These are phyloP conservation scores for Cephus nigrinus DNA, from an alignment of 2,888 invertebrate species.

Conservation along the genomic window DNA sequence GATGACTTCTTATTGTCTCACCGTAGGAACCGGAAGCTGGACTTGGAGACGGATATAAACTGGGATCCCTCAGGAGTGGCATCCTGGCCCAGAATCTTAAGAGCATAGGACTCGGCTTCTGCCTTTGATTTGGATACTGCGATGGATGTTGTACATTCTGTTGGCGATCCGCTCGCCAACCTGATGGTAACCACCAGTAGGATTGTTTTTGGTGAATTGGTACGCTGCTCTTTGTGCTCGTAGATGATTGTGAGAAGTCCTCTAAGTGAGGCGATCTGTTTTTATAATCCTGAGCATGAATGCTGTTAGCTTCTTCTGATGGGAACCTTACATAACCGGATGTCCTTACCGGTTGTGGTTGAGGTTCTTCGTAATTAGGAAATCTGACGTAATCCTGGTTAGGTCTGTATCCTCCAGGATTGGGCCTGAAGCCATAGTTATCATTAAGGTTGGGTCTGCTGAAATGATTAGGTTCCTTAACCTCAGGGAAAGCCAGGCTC, in stretches of 20 bases:
- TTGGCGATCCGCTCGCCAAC: conserved; percentile 39
- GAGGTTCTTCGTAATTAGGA: conserved; percentile 33
- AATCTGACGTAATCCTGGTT: conserved; percentile 40
- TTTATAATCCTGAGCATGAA: conserved; percentile 50
- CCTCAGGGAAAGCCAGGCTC: neutral
- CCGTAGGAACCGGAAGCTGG: neutral
- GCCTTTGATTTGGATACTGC: conserved; percentile 27
- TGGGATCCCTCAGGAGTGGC: conserved; percentile 52
- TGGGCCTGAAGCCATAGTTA: neutral
- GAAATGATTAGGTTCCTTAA: neutral
- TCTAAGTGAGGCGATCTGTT: conserved; percentile 41
- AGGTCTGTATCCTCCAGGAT: conserved; percentile 13
- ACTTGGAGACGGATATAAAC: conserved; percentile 23
- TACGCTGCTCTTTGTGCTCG: conserved; percentile 46
- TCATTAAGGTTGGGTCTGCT: neutral
- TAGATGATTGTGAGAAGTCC: conserved; percentile 19
- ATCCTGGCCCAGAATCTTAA: conserved; percentile 52
- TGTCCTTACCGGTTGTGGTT: conserved; percentile 2
- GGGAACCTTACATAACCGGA: conserved; percentile 49
- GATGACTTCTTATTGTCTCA: neutral
- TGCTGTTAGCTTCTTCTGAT: conserved; percentile 56
- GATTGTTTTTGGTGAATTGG: conserved; percentile 43
- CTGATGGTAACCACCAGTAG: conserved; percentile 39
- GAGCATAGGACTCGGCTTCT: conserved; percentile 43
- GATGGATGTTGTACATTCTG: conserved; percentile 13